Base-by-base conservation (phyloP, 1,140 invertebrate species). In the Idris sp. region DNA sequence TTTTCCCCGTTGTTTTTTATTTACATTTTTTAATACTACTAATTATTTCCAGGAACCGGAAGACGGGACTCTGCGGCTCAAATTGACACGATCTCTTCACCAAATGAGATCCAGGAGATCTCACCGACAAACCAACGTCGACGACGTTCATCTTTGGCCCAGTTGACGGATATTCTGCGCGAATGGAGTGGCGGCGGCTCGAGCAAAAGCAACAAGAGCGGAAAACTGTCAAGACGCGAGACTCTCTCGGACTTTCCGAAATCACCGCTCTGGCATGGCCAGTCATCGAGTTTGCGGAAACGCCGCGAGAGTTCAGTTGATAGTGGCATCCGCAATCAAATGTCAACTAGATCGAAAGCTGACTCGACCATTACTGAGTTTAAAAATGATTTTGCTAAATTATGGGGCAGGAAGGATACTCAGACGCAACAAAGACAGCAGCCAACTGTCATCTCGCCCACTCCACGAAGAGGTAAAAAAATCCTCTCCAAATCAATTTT, bases 31-130 rank as follows among this genome's bases (percentile, higher is more conserved):
- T n/a, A n/a, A n/a, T n/a, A n/a, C n/a, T n/a, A n/a, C n/a, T n/a
- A n/a, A n/a, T n/a, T n/a, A n/a, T n/a, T 43, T 71, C 49, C 10
- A 88, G 89, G 89, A 19, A 83, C 89, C 59, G 95, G 93, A 58
- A 89, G 95, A 40, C 89, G 95, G 31, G 95, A 96, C 83, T 96
- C 95, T 0, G 92, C 95, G 1, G 94, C 95, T 0, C 95, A 97
- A 84, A 96, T 97, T 74, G 93, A 92, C 46, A 92, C 92, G 76
- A 92, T 93, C 13, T 94, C 94, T 7, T 94, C 94, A 15, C 94
- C 94, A 35, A 93, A 89, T 43, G 91, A 92, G 69, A 88, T 87
- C 0, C 88, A 89, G 56, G 93, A 90, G 86, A 91, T 89, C 59
- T 92, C 90, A 61, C 90, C 88, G 31, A 91, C 89, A 81, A 91